Percentiles rank a stretch among this genome's conserved stretches.
These are phyloP conservation scores for Silurus aristotelis DNA, from an alignment of 2,797 vertebrate genomes.

Conservation along the genomic window DNA sequence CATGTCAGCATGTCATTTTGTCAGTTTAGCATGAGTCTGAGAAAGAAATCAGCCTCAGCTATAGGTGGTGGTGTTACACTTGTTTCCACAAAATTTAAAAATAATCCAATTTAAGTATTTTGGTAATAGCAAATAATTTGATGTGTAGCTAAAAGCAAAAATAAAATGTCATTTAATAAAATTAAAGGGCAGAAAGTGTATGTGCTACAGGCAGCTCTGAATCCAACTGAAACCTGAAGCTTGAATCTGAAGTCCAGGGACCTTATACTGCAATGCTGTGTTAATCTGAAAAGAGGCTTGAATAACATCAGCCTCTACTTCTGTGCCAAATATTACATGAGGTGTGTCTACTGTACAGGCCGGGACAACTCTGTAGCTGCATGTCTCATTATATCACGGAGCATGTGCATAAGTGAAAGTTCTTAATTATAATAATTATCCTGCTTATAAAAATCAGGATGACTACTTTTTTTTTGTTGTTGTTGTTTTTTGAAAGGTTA, in stretches of 20 bases:
- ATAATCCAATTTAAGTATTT: background rate
- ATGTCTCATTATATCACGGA: background rate
- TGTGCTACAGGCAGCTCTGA: background rate
- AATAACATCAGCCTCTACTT: background rate
- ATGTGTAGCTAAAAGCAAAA: background rate
- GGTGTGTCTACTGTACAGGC: slow-evolving; percentile 59
- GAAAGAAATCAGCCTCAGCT: slow-evolving; percentile 1
- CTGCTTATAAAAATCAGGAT: background rate
- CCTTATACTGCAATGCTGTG: background rate
- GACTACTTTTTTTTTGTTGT: background rate
- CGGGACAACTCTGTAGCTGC: slow-evolving; percentile 53
- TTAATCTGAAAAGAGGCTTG: background rate
- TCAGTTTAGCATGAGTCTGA: no score
- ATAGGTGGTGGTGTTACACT: background rate
- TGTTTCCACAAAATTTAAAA: background rate
- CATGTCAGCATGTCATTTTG: background rate
- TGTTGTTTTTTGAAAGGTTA: background rate
- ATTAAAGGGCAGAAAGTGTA: slow-evolving; percentile 71
- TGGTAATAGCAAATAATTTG: background rate
- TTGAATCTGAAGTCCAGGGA: background rate
- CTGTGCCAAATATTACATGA: slow-evolving; percentile 55
- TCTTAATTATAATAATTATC: slow-evolving; percentile 13
- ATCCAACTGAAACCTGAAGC: slow-evolving; percentile 2
- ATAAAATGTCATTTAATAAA: background rate
- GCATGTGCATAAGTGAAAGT: background rate